Conservation (phyloP, 2,888 invertebrate species). For the Nudaria mundana region DNA sequence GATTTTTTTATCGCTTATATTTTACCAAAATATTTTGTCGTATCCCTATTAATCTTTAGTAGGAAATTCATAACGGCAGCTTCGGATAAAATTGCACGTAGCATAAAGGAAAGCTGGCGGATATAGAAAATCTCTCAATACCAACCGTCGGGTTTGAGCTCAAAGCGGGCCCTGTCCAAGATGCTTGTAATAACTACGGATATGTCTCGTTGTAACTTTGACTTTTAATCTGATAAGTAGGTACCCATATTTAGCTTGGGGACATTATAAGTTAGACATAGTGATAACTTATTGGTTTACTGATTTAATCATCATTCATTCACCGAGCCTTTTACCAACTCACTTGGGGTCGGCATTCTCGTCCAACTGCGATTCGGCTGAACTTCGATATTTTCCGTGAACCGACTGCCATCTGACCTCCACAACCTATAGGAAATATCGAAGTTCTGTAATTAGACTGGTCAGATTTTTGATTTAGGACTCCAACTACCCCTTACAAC, state of each 20-base stretch:
- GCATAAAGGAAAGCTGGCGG: conserved; percentile 78
- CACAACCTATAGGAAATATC: too few relatives aligned
- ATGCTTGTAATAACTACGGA: conserved; percentile 51
- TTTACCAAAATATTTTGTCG: conserved; percentile 7
- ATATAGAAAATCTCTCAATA: conserved; percentile 81
- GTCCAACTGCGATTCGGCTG: too few relatives aligned
- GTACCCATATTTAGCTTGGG: conserved; percentile 1
- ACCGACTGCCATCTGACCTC: too few relatives aligned
- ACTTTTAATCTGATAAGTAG: conserved; percentile 13
- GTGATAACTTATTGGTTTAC: neutral
- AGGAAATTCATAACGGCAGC: conserved; percentile 67
- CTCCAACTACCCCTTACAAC: too few relatives aligned
- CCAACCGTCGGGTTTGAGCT: conserved; percentile 62
- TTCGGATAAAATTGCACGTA: conserved; percentile 76
- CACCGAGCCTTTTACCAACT: too few relatives aligned
- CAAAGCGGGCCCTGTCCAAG: conserved; percentile 60
- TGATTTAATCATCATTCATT: too few relatives aligned
- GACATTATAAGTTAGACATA: neutral
- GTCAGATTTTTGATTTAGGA: too few relatives aligned
- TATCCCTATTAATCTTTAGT: conserved; percentile 43
- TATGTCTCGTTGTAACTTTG: conserved; percentile 6
- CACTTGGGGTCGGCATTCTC: too few relatives aligned
- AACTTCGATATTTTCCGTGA: too few relatives aligned
- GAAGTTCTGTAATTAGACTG: too few relatives aligned
- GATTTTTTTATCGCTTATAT: too few relatives aligned